Base-by-base conservation (phyloP, 2,888 invertebrate genomes). In the Eupithecia dodoneata region DNA sequence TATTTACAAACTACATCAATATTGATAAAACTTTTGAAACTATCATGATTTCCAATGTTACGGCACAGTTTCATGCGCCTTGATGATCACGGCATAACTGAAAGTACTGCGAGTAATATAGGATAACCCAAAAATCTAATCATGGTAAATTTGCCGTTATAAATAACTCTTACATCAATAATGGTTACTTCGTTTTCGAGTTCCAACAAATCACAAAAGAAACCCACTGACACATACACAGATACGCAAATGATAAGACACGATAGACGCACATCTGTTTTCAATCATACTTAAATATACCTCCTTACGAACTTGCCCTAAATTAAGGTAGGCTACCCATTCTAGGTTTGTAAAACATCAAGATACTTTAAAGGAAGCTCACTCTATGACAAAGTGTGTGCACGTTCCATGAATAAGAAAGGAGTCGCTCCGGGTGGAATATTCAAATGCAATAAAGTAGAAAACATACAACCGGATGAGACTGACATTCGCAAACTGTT, bases 401-500 rank as follows among this genome's bases (percentile, higher is more conserved):
- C 72, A 42, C 55, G 59, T 72, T 72, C 44, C 18, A 70, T 75
- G 72, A 75, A 75, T 76, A 72, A 69, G 59, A 72, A 72, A 70
- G 44, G 67, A 69, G 47, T 7, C 55, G 49, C 55, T 71, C 9
- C 42, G 47, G 70, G 70, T 47, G 47, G 70, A 70, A 71, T 71
- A 71, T 71, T 71, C 55, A 71, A 52, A 71, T 70, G 70, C 70
- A 47, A 49, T 70, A 47, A 70, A 70, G 45, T 70, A 18, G 47
- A 69, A 69, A 69, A 70, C 70, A 70, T 70, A 70, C 67, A 69
- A 44, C 70, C 45, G 45, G 70, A 45, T 30, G 12, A 45, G 47
- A 47, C 5, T 47, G 70, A 70, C 70, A 47, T 44, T 18, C 47
- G 45, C n/a, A 69, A 44, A 70, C 18, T 49, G 70, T 70, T 49